Evolutionary conservation across 2,797 vertebrate species (phyloP).

Genomic region (Sarcoramphus papa): DNA sequence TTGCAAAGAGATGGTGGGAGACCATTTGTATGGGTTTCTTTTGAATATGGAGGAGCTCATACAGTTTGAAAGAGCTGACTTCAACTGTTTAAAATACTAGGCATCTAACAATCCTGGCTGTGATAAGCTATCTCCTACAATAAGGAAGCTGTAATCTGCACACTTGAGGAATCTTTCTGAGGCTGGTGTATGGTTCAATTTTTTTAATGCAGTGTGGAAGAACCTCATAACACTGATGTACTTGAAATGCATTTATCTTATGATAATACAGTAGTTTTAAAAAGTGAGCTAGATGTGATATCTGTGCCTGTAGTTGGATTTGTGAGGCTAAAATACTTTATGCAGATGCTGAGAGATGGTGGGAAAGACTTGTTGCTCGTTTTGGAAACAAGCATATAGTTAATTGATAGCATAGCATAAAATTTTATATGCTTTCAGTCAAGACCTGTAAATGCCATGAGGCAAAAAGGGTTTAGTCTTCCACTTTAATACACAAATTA

Average conservation of each 20-base stretch:
- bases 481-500: neutral
- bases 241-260: neutral
- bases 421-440: neutral
- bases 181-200: neutral
- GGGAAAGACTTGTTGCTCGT: neutral
- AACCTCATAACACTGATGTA: neutral
- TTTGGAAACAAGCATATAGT: neutral
- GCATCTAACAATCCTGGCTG: neutral
- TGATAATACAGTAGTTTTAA: too few relatives aligned
- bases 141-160: neutral
- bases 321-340: neutral
- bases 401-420: accelerated
- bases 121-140: neutral
- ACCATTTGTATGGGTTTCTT: neutral
- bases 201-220: neutral
- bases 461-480: neutral
- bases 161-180: neutral
- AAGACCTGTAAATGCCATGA: neutral
- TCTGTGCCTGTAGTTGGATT: neutral
- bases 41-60: accelerated
- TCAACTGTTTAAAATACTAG: neutral
- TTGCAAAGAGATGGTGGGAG: neutral
- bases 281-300: neutral
- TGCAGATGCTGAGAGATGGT: neutral
- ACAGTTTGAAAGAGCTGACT: neutral